Evolutionary conservation across 2,888 invertebrate species (phyloP), one percentile per base, ranked within the genome.

Genomic region (Plagiodera versicolora): DNA sequence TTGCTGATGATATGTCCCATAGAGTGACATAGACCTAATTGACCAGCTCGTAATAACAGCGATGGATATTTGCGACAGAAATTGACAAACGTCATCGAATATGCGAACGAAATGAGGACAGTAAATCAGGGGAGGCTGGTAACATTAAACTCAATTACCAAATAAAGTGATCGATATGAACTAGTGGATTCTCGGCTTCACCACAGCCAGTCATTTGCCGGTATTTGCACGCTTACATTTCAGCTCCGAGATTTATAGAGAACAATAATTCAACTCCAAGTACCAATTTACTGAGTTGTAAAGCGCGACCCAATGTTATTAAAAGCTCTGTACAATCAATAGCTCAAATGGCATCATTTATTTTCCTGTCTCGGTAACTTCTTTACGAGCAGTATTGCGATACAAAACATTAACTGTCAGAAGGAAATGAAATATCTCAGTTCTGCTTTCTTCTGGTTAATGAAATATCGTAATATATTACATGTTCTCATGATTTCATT

Each of bases 241-340:
- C 68, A 72, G 69, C 67, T 62, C 69, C 56, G 69, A 71, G 72
- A 72, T 72, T 72, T 72, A 72, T 72, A 67, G 72, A 67, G 71
- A 69, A 72, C 72, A 69, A 72, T 72, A 72, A 70, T 72, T 72
- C 72, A 72, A 70, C 69, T 70, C 71, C 67, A 72, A 72, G 72
- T 72, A 72, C 72, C 72, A 72, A 72, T 72, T 72, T 72, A 72
- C 72, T 72, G 72, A 72, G 72, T 72, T 72, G 72, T 72, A 72
- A 72, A 72, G 72, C 72, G 72, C 72, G 72, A 72, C 71, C 70
- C 71, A 70, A 72, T 72, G 72, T 72, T 72, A 72, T 72, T 72
- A 72, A 72, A 72, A 72, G 72, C 72, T 70, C 71, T 69, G 69
- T 71, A 72, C 72, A 72, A 72, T 72, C 72, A 72, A 72, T 72